Base-by-base conservation (phyloP, 2,113 vertebrate genomes). In the Megaleporinus macrocephalus region DNA sequence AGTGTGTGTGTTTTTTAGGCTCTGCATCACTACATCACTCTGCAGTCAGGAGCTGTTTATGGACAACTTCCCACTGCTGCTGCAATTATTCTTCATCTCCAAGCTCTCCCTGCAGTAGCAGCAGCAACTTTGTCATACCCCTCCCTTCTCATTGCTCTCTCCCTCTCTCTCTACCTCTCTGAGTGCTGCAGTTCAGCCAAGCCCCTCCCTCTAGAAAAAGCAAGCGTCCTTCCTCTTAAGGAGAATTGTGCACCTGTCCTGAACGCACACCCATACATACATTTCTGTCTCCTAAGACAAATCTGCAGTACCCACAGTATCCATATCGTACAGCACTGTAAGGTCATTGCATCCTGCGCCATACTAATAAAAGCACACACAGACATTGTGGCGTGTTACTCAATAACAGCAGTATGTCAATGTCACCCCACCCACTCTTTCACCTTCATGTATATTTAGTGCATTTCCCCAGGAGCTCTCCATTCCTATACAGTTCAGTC, bases 1-100 rank as follows among this genome's bases (percentile, higher is more conserved):
- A n/a, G 36, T 36, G 80, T 80, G 81, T 62, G 78, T 79, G 51
- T 76, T 81, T 29, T 81, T 74, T 84, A 77, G 87, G 90, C 88
- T 91, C 90, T 93, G 92, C 92, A 91, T 88, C 89, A 92, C 88
- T 93, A 86, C 89, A 83, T 85, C 30, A 80, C 90, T 91, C 84
- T 81, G 80, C 75, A 87, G 80, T 85, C 55, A 47, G 78, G 61
- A 80, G 82, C 79, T 83, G 63, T 59, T 89, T 68, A 77, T 89
- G 86, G 83, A 84, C 66, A 76, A 77, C 81, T 29, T 87, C 80
- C 80, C 74, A 75, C 51, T 80, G 73, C 83, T 87, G 83, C 78
- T 86, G 83, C 86, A 82, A 69, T 88, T 79, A 82, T 78, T 86
- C 61, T 85, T 82, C 73, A 81, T 81, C 29, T 47, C 13, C 76